Base-by-base conservation (phyloP, 2,888 invertebrate species). In the Gasteruption jaculator region DNA sequence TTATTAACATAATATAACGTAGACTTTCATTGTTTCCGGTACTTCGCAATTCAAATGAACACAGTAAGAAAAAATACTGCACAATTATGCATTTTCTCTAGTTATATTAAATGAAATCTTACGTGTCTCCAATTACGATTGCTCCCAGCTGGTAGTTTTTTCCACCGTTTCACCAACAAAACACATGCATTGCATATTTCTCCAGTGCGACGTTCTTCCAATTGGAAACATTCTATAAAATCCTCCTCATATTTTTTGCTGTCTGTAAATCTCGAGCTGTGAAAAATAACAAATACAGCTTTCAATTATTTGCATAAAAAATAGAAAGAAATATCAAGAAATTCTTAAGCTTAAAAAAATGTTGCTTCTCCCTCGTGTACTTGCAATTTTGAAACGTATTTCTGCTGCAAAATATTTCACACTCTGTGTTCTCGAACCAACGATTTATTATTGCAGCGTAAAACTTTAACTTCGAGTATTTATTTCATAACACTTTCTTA, bases 141-240 rank as follows among this genome's bases (percentile, higher is more conserved):
- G 50, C 82, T 83, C 33, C 83, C 86, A 5, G 76, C 74, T 2
- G 86, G 86, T 44, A 87, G 71, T 54, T 86, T 85, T 63, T 86
- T 86, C 80, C 83, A 90, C 46, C 89, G 73, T 65, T 90, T 90
- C 2, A 90, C 88, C 47, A 89, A 71, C 43, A 90, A 74, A 2
- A 90, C 89, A 64, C 90, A 90, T 2, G 89, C 89, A 71, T 90
- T 89, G 71, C 90, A 90, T 52, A 90, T 89, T 72, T 89, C 89
- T 7, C 89, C 89, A 45, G 82, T 80, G 19, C 90, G 76, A 27
- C 81, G 80, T 53, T 85, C 82, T 20, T 78, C 75, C 41, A 88
- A 74, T 63, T 83, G 80, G 69, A 90, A 90, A 67, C 89, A 90
- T 59, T 82, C 80, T 58, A 84, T 76, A 65, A 87, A 89, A 64